Evolutionary conservation across 1,140 invertebrate species (phyloP).

Genomic region (Pseudomyrmex cubaensis): DNA sequence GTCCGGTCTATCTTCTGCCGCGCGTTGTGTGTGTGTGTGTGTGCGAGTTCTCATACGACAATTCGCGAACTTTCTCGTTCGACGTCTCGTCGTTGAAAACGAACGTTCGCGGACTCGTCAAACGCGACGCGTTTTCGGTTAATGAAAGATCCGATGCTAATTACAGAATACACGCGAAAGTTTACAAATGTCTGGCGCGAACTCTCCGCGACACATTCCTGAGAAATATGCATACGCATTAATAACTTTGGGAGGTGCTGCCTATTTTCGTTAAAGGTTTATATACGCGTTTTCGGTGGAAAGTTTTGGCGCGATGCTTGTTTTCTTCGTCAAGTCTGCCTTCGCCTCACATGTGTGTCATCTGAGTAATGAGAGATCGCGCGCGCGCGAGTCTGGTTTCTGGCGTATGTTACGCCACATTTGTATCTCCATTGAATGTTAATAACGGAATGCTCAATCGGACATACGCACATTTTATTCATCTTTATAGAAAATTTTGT

Average conservation of each 20-base stretch:
- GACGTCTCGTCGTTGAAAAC: not conserved
- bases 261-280: not conserved
- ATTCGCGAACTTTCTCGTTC: not conserved
- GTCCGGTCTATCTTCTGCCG: not conserved
- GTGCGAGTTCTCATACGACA: too few relatives aligned
- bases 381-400: not conserved
- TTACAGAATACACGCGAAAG: conserved; percentile 9
- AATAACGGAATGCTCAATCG: too few relatives aligned
- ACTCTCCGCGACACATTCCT: not conserved
- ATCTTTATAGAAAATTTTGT: not conserved
- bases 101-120: not conserved
- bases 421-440: too few relatives aligned
- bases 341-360: not conserved
- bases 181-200: not conserved
- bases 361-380: not conserved
- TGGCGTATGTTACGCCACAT: not conserved
- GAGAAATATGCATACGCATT: not conserved
- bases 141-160: conserved; percentile 31
- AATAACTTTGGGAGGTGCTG: not conserved
- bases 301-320: conserved; percentile 2
- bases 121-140: not conserved
- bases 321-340: not conserved
- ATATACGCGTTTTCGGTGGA: not conserved
- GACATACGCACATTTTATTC: too few relatives aligned
- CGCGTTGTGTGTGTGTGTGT: not conserved